A percentile compares a stretch with the other conserved stretches of the same genome.
phyloP scores from a whole-genome alignment of 2,113 vertebrate species.

The Carassius auratus region DNA sequence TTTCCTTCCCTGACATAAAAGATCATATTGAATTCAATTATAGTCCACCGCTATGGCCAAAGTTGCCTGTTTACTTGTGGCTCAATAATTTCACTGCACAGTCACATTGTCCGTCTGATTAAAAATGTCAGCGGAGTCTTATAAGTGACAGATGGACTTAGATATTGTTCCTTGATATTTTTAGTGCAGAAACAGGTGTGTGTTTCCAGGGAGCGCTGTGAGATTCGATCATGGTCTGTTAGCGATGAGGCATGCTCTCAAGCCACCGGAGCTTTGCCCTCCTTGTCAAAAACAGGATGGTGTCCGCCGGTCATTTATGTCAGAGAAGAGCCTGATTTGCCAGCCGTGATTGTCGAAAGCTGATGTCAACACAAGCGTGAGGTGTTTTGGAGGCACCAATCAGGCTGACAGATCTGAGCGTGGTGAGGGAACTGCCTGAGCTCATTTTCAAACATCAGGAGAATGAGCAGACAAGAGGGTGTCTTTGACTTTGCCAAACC shows the following conservation, averaged over 20 bases:
- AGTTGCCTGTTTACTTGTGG: conserved; percentile 63
- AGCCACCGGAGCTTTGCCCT: conserved; percentile 65
- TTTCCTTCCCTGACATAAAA: conserved; percentile 36
- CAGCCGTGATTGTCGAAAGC: conserved; percentile 66
- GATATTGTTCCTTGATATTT: conserved; percentile 73
- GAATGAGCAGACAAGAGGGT: conserved; percentile 33
- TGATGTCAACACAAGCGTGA: conserved; percentile 55
- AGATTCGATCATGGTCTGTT: conserved; percentile 48
- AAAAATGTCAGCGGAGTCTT: conserved; percentile 73
- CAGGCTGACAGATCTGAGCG: conserved; percentile 58
- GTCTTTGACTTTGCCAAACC: conserved; percentile 54
- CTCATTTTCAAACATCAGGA: conserved; percentile 53
- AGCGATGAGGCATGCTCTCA: conserved; percentile 63
- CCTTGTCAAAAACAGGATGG: conserved; percentile 64
- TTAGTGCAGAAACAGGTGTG: conserved; percentile 75
- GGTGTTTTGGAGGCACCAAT: conserved; percentile 60
- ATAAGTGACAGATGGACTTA: conserved; percentile 75
- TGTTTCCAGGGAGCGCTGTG: conserved; percentile 60
- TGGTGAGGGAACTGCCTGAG: conserved; percentile 53
- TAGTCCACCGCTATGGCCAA: conserved; percentile 15
- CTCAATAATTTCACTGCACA: conserved; percentile 68
- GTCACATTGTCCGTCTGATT: conserved; percentile 73
- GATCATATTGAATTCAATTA: conserved; percentile 47
- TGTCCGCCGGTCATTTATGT: conserved; percentile 68
- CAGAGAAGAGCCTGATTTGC: conserved; percentile 64